Base-by-base conservation (phyloP, 2,888 invertebrate genomes). In the Arctia plantaginis region DNA sequence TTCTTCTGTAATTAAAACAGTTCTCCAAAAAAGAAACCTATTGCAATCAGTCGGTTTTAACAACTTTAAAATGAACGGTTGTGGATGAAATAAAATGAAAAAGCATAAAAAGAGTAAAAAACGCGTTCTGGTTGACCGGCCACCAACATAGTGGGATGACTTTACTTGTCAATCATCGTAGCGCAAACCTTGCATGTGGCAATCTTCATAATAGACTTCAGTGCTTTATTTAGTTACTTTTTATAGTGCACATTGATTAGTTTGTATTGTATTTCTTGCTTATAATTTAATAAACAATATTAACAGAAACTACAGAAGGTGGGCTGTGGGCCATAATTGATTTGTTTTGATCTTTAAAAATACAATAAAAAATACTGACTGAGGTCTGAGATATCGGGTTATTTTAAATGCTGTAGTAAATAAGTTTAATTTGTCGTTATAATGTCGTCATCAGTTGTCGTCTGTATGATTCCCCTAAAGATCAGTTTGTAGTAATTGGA, bases 101-200 rank as follows among this genome's bases (percentile, higher is more conserved):
- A 72, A 87, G 86, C 47, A 4, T 47, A 20, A 47, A 44, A 51
- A 51, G 51, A 81, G 80, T 82, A 67, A 67, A 67, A 44, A 66
- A 35, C 66, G 66, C 82, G 88, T 88, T 89, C 86, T 83, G 83
- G 85, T 81, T 80, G 82, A 90, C 73, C 87, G 93, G 88, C 93
- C 93, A 93, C 93, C 92, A 88, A 86, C 91, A 89, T 80, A 74
- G 86, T 86, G 92, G 93, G 90, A 88, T 92, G 91, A 90, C 85
- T 84, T 79, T 69, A 86, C 89, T 87, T 93, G 94, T 94, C 93
- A 94, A 93, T 94, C 93, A 94, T 30, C 18, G 62, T 62, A 62
- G 15, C 62, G 30, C 87, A 69, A 72, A 72, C 76, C 73, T 67
- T 70, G 82, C 79, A 82, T 81, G 78, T 82, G 87, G 88, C 89